These are phyloP conservation scores for Chrysogorgia sp. DNA, from an alignment of 92 coral and sea anemone genomes.

Conservation along the genomic window DNA sequence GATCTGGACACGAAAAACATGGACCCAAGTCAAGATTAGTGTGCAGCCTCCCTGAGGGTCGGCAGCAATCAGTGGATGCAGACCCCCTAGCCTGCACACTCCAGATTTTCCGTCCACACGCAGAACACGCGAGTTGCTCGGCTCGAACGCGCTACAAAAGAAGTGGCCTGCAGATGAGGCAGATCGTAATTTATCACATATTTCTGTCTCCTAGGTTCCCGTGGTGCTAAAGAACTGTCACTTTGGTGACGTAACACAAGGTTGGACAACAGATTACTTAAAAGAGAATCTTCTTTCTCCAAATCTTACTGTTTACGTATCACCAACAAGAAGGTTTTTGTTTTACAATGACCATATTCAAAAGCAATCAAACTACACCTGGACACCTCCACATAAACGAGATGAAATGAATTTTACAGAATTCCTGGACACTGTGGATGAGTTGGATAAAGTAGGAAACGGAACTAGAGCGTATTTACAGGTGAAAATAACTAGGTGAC, in stretches of 20 bases:
- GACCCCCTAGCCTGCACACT: too few species aligned
- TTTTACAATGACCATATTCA: constrained; percentile 46
- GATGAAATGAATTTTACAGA: constrained; percentile 39
- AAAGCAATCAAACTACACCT: constrained; percentile 39
- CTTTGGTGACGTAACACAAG: constrained; percentile 54
- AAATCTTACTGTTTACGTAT: constrained; percentile 57
- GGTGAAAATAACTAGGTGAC: constrained; percentile 2
- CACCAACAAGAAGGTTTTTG: constrained; percentile 56
- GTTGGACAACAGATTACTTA: constrained; percentile 59
- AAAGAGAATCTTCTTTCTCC: constrained; percentile 43
- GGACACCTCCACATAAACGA: constrained; percentile 58
- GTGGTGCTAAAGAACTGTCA: constrained; percentile 56
- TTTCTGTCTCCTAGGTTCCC: constrained; percentile 39
- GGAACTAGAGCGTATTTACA: constrained; percentile 55
- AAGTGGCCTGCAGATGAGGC: too few species aligned
- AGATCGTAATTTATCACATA: background rate
- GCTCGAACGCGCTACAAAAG: too few species aligned
- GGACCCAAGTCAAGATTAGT: too few species aligned
- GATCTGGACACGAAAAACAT: too few species aligned
- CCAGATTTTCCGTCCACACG: too few species aligned
- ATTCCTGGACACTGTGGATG: constrained; percentile 42
- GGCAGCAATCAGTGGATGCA: too few species aligned
- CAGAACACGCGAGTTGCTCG: too few species aligned
- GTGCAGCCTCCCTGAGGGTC: too few species aligned
- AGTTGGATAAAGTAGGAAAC: constrained; percentile 31